Evolutionary conservation across 2,797 vertebrate species (phyloP).

Genomic region (Semaprochilodus insignis): DNA sequence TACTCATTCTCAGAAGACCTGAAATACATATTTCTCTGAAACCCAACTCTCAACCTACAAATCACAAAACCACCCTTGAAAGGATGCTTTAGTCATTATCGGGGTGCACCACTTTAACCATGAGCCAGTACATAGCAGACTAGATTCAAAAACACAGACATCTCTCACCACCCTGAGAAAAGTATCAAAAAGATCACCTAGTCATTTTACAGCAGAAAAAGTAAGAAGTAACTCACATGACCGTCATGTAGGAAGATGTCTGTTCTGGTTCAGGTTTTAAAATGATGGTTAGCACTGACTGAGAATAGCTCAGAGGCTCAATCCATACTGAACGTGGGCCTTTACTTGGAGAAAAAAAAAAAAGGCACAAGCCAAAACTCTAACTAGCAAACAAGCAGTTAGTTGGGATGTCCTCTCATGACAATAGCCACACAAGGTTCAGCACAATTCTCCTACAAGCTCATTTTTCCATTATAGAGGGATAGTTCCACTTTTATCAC

Average conservation of each 20-base stretch:
- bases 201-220: not conserved
- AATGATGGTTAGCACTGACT: slow-evolving; percentile 16
- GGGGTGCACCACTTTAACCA: not conserved
- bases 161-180: not conserved
- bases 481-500: slow-evolving; percentile 56
- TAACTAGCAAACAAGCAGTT: slow-evolving; percentile 38
- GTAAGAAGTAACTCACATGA: slow-evolving; percentile 72
- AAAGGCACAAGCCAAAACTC: slow-evolving; percentile 14
- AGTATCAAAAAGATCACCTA: not conserved
- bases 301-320: slow-evolving; percentile 20
- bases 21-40: not conserved
- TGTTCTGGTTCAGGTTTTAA: slow-evolving; percentile 27
- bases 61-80: not conserved
- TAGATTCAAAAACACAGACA: not conserved
- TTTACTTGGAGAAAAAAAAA: slow-evolving; percentile 36
- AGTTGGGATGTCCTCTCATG: slow-evolving; percentile 44
- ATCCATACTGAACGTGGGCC: slow-evolving; percentile 35
- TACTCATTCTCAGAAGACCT: not conserved
- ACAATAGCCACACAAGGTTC: slow-evolving; percentile 49
- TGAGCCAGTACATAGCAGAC: not conserved
- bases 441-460: slow-evolving; percentile 49
- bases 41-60: not conserved
- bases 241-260: slow-evolving; percentile 69
- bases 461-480: slow-evolving; percentile 46
- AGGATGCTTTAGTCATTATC: not conserved